Evolutionary conservation across 2,797 vertebrate genomes (phyloP).

Genomic region (Spheniscus humboldti): DNA sequence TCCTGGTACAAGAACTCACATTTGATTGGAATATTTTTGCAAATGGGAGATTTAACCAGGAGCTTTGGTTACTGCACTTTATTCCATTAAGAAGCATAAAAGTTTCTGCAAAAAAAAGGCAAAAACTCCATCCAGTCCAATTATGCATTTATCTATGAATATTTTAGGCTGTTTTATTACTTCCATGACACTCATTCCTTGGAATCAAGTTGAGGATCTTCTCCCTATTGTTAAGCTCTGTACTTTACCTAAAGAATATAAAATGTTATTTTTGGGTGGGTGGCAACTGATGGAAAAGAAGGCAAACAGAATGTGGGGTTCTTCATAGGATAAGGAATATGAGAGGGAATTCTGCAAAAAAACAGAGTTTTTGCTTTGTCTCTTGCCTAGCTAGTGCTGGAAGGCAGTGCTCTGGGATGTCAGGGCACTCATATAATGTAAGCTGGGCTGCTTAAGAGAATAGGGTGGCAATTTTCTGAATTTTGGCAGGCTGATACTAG

Average conservation of each 20-base stretch:
- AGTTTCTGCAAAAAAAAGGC: not conserved
- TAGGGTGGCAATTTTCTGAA: not conserved
- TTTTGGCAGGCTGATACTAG: not conserved
- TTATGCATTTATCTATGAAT: not conserved
- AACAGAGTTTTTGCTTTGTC: not conserved
- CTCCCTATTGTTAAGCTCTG: not conserved
- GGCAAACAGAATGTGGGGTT: not conserved
- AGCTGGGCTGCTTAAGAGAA: not conserved
- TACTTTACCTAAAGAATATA: not conserved
- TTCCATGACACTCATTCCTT: not conserved
- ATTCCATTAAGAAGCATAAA: not conserved
- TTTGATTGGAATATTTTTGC: not conserved
- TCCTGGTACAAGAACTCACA: not conserved
- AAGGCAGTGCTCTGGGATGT: not conserved
- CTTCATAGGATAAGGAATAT: not conserved
- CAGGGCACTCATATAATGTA: not conserved
- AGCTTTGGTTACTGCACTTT: not conserved
- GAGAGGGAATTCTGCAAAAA: not conserved
- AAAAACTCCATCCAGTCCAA: not conserved
- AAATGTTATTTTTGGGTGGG: not conserved
- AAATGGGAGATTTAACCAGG: not conserved
- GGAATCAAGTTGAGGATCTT: not conserved
- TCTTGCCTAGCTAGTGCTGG: not conserved
- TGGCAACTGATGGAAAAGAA: not conserved
- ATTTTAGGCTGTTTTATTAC: not conserved